Conservation (phyloP, 2,888 invertebrate species). For the Diaphora mendica region DNA sequence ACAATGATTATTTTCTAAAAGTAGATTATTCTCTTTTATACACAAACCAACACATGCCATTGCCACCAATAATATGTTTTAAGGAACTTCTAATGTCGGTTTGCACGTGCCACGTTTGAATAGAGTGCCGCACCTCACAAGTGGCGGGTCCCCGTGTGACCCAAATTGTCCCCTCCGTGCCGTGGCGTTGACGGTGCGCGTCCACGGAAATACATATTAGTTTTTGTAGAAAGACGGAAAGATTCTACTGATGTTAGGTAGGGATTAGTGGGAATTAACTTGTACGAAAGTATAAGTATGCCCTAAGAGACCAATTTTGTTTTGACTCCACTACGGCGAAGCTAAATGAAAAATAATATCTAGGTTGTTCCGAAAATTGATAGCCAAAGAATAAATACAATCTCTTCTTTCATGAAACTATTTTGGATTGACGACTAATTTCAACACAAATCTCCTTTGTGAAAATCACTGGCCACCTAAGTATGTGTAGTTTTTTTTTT, state of each 20-base stretch:
- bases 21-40: background rate
- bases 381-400: too few relatives aligned
- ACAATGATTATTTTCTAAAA: background rate
- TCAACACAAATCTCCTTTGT: too few relatives aligned
- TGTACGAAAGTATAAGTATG: background rate
- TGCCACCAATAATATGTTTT: background rate
- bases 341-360: too few relatives aligned
- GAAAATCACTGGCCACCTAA: too few relatives aligned
- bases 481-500: too few relatives aligned
- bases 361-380: too few relatives aligned
- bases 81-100: background rate
- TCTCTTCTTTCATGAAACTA: too few relatives aligned
- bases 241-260: background rate
- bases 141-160: constrained; percentile 33
- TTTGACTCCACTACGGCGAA: too few relatives aligned
- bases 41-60: background rate
- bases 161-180: constrained; percentile 33
- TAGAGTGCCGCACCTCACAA: constrained; percentile 18
- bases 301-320: background rate
- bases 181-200: background rate
- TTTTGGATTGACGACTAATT: too few relatives aligned
- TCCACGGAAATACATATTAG: constrained; percentile 20
- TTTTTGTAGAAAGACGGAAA: constrained; percentile 4
- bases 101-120: constrained; percentile 2
- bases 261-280: background rate